Evolutionary conservation across 2,113 vertebrate species (phyloP), one percentile per base, ranked within the genome.

Genomic region (Stercorarius parasiticus): DNA sequence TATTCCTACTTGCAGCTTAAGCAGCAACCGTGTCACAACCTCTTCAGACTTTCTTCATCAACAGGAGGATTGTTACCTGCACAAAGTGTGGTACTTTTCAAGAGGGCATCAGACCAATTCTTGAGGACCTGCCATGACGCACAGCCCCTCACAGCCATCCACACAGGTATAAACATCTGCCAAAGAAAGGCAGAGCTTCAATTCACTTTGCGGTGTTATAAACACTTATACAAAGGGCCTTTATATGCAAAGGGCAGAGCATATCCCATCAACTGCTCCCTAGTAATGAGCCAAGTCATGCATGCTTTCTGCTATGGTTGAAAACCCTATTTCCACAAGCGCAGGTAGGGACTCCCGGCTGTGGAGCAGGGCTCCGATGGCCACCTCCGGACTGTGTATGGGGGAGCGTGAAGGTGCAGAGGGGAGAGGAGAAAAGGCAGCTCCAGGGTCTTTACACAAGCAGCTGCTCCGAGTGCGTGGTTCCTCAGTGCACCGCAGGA

Each of bases 281-380:
- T 6, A 66, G 45, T 6, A 53, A 74, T 5, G n/a, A 84, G 74
- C 81, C 32, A 66, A 52, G 25, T 18, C 38, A n/a, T 0, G 0
- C 14, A 32, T 16, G 22, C 21, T 76, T 82, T 67, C 56, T 72
- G 61, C 12, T 74, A 22, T n/a, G 38, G 32, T 59, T 76, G 47
- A 73, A 91, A 42, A n/a, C 6, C 6, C 0, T 32, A 3, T 23
- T 84, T 85, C 38, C 23, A 38, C 4, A 30, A 23, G 20, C 38
- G n/a, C 45, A 79, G 13, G 56, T 20, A 36, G 87, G 43, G 27
- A 56, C 23, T 76, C 21, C 73, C 56, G 49, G 25, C 27, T 40
- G 45, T 1, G 4, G 50, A 65, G 45, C 1, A 2, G 19, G 26
- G 56, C 10, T 6, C 20, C 0, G 8, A 17, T 0, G 8, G 55